phyloP scores from a whole-genome alignment of 1,140 invertebrate genomes.

The Marisa cornuarietis region DNA sequence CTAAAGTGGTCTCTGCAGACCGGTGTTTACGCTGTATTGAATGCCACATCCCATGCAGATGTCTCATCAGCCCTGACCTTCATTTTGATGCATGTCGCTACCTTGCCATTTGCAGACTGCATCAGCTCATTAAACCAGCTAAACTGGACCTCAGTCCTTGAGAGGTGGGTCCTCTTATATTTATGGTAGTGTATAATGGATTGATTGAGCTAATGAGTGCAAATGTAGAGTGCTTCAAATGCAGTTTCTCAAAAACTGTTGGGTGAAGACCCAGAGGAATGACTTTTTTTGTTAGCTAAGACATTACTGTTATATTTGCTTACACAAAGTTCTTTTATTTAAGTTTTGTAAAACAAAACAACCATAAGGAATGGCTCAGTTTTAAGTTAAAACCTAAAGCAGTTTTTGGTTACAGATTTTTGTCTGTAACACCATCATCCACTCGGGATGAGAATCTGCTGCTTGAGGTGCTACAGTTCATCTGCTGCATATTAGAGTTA shows the following conservation, averaged over 20 bases:
- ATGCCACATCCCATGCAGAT: conserved; percentile 55
- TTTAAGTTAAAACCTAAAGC: too few species aligned
- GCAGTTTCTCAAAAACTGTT: too few species aligned
- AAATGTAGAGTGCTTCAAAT: not conserved
- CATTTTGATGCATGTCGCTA: conserved; percentile 47
- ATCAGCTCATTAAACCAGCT: conserved; percentile 38
- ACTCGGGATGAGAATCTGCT: conserved; percentile 56
- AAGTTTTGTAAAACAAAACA: too few species aligned
- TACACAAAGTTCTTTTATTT: too few species aligned
- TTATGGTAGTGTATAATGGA: too few species aligned
- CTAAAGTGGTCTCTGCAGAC: conserved; percentile 47
- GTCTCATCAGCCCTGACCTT: conserved; percentile 47
- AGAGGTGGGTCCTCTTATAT: conserved; percentile 38
- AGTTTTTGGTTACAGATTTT: conserved; percentile 46
- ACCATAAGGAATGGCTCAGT: too few species aligned
- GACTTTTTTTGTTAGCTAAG: not conserved
- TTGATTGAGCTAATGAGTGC: not conserved
- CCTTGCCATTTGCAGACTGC: conserved; percentile 30
- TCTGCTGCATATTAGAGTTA: conserved; percentile 44
- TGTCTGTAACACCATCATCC: conserved; percentile 56
- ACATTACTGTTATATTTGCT: too few species aligned
- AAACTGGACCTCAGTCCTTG: conserved; percentile 47
- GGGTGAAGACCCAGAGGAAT: not conserved
- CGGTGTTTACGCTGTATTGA: conserved; percentile 46
- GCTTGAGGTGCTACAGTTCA: conserved; percentile 54